phyloP scores from a whole-genome alignment of 2,888 invertebrate species.

The Lingula anatina region DNA sequence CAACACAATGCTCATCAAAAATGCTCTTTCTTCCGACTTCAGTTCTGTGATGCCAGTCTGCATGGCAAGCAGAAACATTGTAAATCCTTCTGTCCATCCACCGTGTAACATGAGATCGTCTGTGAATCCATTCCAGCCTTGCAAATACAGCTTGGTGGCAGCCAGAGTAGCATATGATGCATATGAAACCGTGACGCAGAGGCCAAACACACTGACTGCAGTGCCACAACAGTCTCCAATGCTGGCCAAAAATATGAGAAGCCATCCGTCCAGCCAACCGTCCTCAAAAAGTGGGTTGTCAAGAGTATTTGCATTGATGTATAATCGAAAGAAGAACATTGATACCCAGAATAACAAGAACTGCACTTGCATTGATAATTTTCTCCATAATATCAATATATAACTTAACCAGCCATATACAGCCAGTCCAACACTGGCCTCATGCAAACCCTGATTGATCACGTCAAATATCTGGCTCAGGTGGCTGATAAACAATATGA shows the following conservation, averaged over 20 bases:
- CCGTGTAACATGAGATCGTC: too few relatives aligned
- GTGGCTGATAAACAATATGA: conserved; percentile 51
- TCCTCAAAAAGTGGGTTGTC: conserved; percentile 36
- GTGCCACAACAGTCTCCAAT: conserved; percentile 54
- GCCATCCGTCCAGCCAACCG: too few relatives aligned
- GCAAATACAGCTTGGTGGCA: conserved; percentile 51
- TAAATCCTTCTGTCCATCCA: conserved; percentile 58
- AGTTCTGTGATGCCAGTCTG: conserved; percentile 57
- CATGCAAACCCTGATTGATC: conserved; percentile 29
- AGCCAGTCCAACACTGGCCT: conserved; percentile 29
- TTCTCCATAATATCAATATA: conserved; percentile 50
- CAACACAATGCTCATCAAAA: conserved; percentile 60
- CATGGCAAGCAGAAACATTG: conserved; percentile 56
- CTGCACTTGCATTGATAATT: conserved; percentile 54
- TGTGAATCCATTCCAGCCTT: conserved; percentile 46
- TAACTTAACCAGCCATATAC: conserved; percentile 47
- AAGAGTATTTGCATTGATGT: conserved; percentile 37
- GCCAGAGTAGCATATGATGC: conserved; percentile 51
- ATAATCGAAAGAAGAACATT: conserved; percentile 52
- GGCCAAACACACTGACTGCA: conserved; percentile 55
- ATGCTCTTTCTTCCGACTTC: conserved; percentile 54
- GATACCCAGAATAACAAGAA: conserved; percentile 56
- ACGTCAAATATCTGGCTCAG: conserved; percentile 47
- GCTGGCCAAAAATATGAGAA: conserved; percentile 47
- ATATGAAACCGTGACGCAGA: conserved; percentile 56